These are phyloP conservation scores for Melipona bicolor DNA, from an alignment of 2,888 invertebrate species.

Conservation along the genomic window DNA sequence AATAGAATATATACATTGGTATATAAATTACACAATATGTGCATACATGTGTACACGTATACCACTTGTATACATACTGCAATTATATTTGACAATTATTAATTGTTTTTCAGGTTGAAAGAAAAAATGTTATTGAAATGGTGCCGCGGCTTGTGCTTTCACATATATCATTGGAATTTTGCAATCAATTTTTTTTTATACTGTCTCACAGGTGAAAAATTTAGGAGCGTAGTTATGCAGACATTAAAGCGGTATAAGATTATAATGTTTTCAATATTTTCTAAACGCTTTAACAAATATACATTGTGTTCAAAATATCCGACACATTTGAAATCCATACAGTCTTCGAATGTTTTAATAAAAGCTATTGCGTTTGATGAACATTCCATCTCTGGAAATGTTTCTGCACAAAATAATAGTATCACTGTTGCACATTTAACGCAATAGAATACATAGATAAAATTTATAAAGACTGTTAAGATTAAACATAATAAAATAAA, in stretches of 20 bases:
- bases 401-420: slow-evolving; percentile 45
- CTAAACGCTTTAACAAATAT: slow-evolving; percentile 56
- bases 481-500: slow-evolving; percentile 35
- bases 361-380: slow-evolving; percentile 68
- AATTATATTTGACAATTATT: not conserved
- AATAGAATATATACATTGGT: slow-evolving; percentile 79
- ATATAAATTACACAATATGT: slow-evolving; percentile 30
- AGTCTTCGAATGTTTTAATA: slow-evolving; percentile 68
- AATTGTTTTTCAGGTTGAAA: slow-evolving; percentile 75
- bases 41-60: not conserved
- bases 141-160: slow-evolving; percentile 81
- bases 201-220: slow-evolving; percentile 81
- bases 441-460: not conserved
- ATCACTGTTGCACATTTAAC: slow-evolving; percentile 41
- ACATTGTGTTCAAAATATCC: slow-evolving; percentile 65
- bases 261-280: slow-evolving; percentile 44
- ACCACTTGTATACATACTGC: not conserved
- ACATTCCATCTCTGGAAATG: slow-evolving; percentile 55
- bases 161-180: slow-evolving; percentile 82
- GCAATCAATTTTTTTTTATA: slow-evolving; percentile 82
- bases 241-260: slow-evolving; percentile 64
- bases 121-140: slow-evolving; percentile 81
- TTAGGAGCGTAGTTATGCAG: slow-evolving; percentile 73
- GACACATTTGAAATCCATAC: slow-evolving; percentile 54
- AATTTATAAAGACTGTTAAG: slow-evolving; percentile 44